Base-by-base conservation (phyloP, 1,140 invertebrate species). In the Zaprionus africanus region DNA sequence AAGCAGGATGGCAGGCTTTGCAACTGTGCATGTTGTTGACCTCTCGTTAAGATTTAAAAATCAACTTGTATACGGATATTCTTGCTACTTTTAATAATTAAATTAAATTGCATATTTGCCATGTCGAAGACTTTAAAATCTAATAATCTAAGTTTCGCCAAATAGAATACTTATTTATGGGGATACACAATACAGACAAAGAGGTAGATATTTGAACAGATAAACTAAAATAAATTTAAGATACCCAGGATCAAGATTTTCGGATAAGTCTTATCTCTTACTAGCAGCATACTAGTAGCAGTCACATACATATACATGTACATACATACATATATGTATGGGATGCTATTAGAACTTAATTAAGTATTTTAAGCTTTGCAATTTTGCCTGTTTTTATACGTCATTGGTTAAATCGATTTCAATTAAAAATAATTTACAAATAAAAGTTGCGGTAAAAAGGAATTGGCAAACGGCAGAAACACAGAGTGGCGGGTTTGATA, bases 341-440 rank as follows among this genome's bases (percentile, higher is more conserved):
- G 9, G 17, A 12, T 41, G 38, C 63, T 36, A 60, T 56, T 64
- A 57, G 24, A 67, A 72, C 66, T 76, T 64, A 62, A 66, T 34
- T 57, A 24, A 57, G 69, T 64, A 62, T 58, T 66, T 76, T 57
- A 74, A 74, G 69, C 41, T 34, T 22, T 60, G 22, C 38, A 75
- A 62, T 57, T 63, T 57, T n/a, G 15, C n/a, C 19, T 66, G 43
- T 58, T 70, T 65, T 64, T 64, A 72, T 69, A 56, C 62, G 19
- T 59, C 46, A 67, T 53, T 68, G 59, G 41, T 51, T 54, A 59
- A 84, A 76, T 90, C 78, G 70, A 78, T 83, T 91, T 83, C 78
- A 86, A 91, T 90, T 90, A 81, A 87, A 79, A 80, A 90, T 65
- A 75, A 63, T 85, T 78, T 67, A 59, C 71, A 76, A 84, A 76